phyloP scores from a whole-genome alignment of 2,888 invertebrate species.

The Conomelus anceps region DNA sequence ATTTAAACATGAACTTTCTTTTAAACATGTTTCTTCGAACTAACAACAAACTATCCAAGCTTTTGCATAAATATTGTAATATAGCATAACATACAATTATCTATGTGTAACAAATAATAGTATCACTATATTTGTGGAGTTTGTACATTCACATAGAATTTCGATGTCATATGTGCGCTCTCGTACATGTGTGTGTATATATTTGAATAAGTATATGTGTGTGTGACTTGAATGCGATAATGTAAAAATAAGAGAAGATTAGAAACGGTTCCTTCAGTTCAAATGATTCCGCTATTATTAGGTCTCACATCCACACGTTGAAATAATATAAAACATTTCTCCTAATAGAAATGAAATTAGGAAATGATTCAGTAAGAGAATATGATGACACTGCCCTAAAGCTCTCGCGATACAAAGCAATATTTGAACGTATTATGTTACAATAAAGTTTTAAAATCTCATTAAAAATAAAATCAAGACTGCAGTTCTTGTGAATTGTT shows the following conservation, averaged over 20 bases:
- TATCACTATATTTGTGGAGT: neutral
- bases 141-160: neutral
- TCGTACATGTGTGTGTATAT: neutral
- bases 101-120: neutral
- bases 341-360: neutral
- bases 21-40: neutral
- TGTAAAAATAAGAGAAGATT: neutral
- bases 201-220: neutral
- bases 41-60: neutral
- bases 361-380: neutral
- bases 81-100: neutral
- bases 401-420: neutral
- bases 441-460: neutral
- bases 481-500: no score
- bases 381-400: neutral
- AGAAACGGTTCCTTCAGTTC: neutral
- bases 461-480: neutral
- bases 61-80: neutral
- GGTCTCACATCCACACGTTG: neutral
- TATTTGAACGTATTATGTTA: neutral
- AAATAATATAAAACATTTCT: neutral
- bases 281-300: neutral
- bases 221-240: neutral
- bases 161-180: neutral
- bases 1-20: neutral